Evolutionary conservation across 2,888 invertebrate genomes (phyloP), one percentile per base, ranked within the genome.

Genomic region (Ommatoiulus sabulosus): DNA sequence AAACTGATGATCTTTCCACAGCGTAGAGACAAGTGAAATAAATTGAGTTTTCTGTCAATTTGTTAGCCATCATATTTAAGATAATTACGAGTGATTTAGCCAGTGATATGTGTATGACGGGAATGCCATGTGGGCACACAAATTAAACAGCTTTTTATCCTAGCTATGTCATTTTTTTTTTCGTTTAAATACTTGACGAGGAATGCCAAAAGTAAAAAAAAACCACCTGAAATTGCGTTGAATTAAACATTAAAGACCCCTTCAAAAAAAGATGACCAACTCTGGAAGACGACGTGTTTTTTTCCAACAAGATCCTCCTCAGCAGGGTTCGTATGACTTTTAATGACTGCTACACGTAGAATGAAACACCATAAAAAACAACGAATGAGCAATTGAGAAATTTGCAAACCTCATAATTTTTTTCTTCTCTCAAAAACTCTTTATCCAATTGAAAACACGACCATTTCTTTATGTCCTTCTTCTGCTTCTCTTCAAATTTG

Each of bases 51-150:
- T 72, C 72, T 72, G 72, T 72, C 72, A 72, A 72, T 72, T 72
- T 72, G 72, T 72, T 72, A 72, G 72, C 72, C n/a, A 72, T 72
- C 72, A 72, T 72, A 72, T 72, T 72, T 72, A 72, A 72, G 72
- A 72, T 72, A 72, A 72, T 72, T 72, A 72, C 72, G 72, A 72
- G 72, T 72, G 72, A 72, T 72, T 72, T 72, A 72, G 72, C 20
- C 72, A 20, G 24, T 20, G 72, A 72, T 72, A 72, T 72, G 72
- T 72, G 72, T 72, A 24, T 72, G 24, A 72, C 72, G 24, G 24
- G 72, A 72, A 24, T 72, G 20, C 72, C 1, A 24, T 72, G 72
- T 72, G 72, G 20, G 10, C 72, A 72, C 72, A 24, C 72, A 24
- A 72, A 72, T 72, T 72, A 72, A 72, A 63, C 72, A 63, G 24